Percentiles rank a stretch among this genome's conserved stretches.
Conservation (phyloP, 64 coral and sea anemone species). For the Montipora sp. region DNA sequence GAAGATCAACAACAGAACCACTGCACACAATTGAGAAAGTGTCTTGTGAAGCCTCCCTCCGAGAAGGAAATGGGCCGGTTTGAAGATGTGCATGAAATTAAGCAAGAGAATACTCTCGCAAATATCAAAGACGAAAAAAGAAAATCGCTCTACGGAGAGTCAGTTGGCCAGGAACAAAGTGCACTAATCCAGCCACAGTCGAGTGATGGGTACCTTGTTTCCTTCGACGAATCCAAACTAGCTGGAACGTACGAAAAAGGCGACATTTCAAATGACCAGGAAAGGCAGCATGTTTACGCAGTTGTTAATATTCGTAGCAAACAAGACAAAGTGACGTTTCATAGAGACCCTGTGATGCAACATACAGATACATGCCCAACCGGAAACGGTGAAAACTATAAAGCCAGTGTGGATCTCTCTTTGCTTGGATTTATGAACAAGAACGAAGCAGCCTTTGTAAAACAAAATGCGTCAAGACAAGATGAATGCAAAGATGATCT, state of each 20-base stretch:
- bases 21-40: too few relatives aligned
- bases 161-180: not conserved
- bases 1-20: too few relatives aligned
- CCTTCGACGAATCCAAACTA: too few relatives aligned
- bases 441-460: not conserved
- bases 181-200: not conserved
- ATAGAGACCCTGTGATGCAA: not conserved
- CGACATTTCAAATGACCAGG: not conserved
- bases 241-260: not conserved
- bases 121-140: not conserved
- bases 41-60: not conserved
- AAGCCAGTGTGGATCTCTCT: not conserved
- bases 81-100: not conserved
- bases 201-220: not conserved
- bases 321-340: not conserved
- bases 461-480: not conserved
- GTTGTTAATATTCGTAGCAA: not conserved
- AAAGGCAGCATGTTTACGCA: conserved; percentile 1
- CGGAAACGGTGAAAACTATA: too few relatives aligned
- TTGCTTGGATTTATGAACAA: too few relatives aligned
- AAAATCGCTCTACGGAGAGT: not conserved
- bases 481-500: not conserved
- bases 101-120: not conserved
- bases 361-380: not conserved
- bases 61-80: not conserved